phyloP scores from a whole-genome alignment of 2,113 vertebrate genomes.

The Illadopsis cleaveri region DNA sequence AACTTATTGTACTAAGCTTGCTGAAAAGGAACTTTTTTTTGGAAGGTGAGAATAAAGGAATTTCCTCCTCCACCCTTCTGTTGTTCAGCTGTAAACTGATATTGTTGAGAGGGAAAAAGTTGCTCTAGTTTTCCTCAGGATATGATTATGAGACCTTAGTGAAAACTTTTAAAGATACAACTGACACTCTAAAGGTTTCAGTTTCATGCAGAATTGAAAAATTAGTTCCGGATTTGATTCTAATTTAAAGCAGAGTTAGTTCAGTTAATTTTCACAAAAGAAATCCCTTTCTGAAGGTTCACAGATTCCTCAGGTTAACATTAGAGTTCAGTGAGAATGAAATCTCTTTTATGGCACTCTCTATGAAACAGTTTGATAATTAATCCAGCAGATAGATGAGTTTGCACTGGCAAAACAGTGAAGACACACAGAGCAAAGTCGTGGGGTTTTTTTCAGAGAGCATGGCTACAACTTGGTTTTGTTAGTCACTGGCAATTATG shows the following conservation, averaged over 20 bases:
- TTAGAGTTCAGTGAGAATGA: not conserved
- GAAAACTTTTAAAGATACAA: conserved; percentile 33
- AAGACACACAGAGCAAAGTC: not conserved
- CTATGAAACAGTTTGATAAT: not conserved
- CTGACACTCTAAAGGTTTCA: not conserved
- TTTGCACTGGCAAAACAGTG: not conserved
- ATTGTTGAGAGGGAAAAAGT: conserved; percentile 57
- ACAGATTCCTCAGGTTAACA: not conserved
- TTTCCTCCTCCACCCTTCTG: conserved; percentile 76
- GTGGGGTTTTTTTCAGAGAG: not conserved
- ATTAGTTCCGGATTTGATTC: not conserved
- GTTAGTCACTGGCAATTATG: not conserved
- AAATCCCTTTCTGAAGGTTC: not conserved
- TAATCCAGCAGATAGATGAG: not conserved
- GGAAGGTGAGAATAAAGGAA: conserved; percentile 70
- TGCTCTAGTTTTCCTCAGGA: conserved; percentile 50
- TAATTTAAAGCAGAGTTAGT: not conserved
- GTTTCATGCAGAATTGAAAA: not conserved
- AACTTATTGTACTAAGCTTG: conserved; percentile 49
- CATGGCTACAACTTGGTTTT: not conserved
- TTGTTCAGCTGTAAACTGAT: conserved; percentile 71
- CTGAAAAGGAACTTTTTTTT: conserved; percentile 42
- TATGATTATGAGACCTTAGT: conserved; percentile 10
- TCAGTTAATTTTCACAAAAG: not conserved
- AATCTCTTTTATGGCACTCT: not conserved